Evolutionary conservation across 92 coral and sea anemone genomes (phyloP).

Genomic region (Phenganax stokvisi): DNA sequence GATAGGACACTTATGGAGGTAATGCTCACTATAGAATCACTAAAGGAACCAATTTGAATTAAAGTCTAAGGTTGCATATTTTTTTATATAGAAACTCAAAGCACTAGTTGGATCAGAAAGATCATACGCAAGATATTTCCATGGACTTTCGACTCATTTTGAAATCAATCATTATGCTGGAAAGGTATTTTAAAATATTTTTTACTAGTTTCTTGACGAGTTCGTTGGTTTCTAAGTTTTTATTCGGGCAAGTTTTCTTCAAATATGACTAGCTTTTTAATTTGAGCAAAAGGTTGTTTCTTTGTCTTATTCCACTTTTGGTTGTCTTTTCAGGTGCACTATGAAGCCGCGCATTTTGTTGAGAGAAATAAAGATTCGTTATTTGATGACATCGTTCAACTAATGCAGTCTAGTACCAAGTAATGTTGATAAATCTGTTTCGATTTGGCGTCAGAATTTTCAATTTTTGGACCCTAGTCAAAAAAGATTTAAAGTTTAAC

Average conservation of each 20-base stretch:
- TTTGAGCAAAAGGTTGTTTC: background rate
- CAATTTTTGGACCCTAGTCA: background rate
- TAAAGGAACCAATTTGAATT: background rate
- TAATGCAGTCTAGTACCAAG: constrained; percentile 82
- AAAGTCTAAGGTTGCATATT: background rate
- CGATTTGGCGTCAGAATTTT: background rate
- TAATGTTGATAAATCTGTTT: constrained; percentile 17
- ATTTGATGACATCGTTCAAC: constrained; percentile 66
- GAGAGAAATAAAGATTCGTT: constrained; percentile 81
- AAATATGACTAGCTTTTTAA: no score
- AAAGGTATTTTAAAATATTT: constrained; percentile 48
- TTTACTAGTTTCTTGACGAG: background rate
- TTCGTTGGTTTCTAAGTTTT: background rate
- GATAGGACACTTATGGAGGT: constrained; percentile 86
- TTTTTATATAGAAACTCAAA: constrained; percentile 59
- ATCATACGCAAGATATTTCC: constrained; percentile 63
- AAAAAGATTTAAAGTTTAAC: background rate
- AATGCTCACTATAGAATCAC: background rate
- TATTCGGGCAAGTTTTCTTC: no score
- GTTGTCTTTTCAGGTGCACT: constrained; percentile 54
- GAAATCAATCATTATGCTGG: constrained; percentile 85
- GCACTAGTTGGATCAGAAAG: constrained; percentile 68
- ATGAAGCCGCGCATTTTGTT: constrained; percentile 75
- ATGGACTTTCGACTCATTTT: constrained; percentile 70
- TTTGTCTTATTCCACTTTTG: no score